Conservation (phyloP, 2,888 invertebrate species). For the Erebia aethiops region DNA sequence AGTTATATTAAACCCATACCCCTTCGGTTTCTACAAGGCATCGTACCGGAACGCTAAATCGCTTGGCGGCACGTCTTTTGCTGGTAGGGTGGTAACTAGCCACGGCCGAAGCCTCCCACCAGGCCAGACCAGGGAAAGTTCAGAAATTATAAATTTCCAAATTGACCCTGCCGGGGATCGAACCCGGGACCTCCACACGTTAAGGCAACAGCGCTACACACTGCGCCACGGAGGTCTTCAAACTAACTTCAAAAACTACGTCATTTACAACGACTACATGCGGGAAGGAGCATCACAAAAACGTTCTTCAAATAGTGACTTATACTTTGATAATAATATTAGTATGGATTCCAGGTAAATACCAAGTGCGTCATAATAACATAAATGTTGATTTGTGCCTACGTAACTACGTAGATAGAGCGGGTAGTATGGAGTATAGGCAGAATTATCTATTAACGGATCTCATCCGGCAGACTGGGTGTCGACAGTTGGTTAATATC, state of each 20-base stretch:
- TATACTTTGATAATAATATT: conserved; percentile 19
- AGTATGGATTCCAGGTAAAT: conserved; percentile 19
- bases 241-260: conserved; percentile 7
- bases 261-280: background rate
- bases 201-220: too few relatives aligned
- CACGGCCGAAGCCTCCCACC: too few relatives aligned
- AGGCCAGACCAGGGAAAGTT: too few relatives aligned
- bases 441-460: conserved; percentile 13
- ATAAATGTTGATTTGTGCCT: conserved; percentile 1
- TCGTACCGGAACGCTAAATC: too few relatives aligned
- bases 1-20: too few relatives aligned
- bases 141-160: too few relatives aligned
- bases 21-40: too few relatives aligned
- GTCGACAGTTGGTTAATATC: conserved; percentile 12
- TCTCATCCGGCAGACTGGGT: conserved; percentile 10
- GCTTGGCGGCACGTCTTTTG: too few relatives aligned
- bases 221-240: too few relatives aligned
- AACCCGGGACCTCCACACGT: too few relatives aligned
- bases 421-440: background rate
- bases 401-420: background rate
- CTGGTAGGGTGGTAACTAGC: too few relatives aligned
- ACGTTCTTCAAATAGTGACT: conserved; percentile 29
- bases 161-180: too few relatives aligned
- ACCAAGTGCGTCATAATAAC: conserved; percentile 30
- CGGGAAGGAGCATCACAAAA: background rate